Percentiles rank a stretch among this genome's conserved stretches.
These are phyloP conservation scores for Pseudanteris insignis DNA, from an alignment of 2,888 invertebrate genomes.

Conservation along the genomic window DNA sequence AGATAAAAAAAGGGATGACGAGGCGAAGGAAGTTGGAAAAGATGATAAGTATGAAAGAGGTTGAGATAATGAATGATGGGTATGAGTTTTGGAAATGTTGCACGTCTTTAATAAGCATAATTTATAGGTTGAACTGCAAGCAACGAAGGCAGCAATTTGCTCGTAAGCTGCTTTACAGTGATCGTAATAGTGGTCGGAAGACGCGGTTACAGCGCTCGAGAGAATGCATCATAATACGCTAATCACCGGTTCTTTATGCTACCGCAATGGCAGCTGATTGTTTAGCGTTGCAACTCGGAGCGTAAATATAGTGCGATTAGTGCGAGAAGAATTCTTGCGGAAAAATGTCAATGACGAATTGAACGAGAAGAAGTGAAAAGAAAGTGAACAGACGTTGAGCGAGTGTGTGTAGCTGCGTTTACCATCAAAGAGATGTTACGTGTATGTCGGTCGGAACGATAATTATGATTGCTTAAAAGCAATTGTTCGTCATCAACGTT, in stretches of 20 bases:
- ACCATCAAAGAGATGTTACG: neutral
- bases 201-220: slow-evolving; percentile 28
- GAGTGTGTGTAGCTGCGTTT: neutral
- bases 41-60: no score
- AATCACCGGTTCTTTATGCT: slow-evolving; percentile 44
- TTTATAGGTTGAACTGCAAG: slow-evolving; percentile 33
- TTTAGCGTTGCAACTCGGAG: slow-evolving; percentile 5
- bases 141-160: slow-evolving; percentile 32
- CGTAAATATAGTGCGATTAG: no score
- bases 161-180: slow-evolving; percentile 37
- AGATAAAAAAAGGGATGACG: no score
- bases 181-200: slow-evolving; percentile 36
- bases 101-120: slow-evolving; percentile 39
- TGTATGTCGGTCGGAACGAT: neutral
- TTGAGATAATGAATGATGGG: slow-evolving; percentile 23
- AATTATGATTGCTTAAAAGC: no score
- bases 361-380: no score
- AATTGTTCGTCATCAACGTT: no score
- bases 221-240: slow-evolving; percentile 44
- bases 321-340: slow-evolving; percentile 6
- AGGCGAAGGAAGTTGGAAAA: no score
- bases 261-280: slow-evolving; percentile 32
- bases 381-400: no score
- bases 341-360: slow-evolving; percentile 22
- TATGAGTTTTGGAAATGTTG: slow-evolving; percentile 29